Evolutionary conservation across 2,797 vertebrate genomes (phyloP).

Genomic region (Alca torda): DNA sequence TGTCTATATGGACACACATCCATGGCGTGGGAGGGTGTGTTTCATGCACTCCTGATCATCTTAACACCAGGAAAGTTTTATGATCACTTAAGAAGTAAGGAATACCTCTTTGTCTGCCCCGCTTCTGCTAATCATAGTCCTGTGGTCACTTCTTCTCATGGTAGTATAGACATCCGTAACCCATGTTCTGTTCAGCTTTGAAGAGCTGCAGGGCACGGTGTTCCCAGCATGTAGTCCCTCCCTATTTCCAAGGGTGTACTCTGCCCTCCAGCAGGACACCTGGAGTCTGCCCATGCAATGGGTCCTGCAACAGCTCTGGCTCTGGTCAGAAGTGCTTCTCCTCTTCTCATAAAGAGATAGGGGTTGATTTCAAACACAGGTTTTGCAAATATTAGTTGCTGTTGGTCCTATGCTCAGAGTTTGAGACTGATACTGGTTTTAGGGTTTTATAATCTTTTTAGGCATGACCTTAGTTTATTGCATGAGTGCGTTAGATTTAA

Average conservation of each 20-base stretch:
- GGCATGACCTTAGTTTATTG: not conserved
- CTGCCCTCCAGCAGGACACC: not conserved
- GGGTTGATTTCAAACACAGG: not conserved
- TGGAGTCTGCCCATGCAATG: accelerated
- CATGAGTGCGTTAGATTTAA: not conserved
- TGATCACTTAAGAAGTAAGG: not conserved
- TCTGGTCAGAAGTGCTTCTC: not conserved
- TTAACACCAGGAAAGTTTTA: not conserved
- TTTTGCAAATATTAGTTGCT: not conserved
- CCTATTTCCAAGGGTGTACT: not conserved
- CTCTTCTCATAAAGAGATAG: not conserved
- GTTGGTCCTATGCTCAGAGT: not conserved
- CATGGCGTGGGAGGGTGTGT: not conserved
- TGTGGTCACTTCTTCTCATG: not conserved
- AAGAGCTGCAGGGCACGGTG: not conserved
- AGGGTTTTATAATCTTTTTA: not conserved
- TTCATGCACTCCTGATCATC: not conserved
- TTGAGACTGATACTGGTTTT: not conserved
- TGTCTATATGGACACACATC: not conserved
- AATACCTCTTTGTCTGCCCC: not conserved
- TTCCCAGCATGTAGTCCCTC: not conserved
- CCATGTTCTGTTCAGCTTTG: accelerated
- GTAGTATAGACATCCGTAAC: not conserved
- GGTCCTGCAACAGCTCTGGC: not conserved
- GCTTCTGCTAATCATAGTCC: not conserved